Base-by-base conservation (phyloP, 2,888 invertebrate genomes). In the Coenonympha arcania region DNA sequence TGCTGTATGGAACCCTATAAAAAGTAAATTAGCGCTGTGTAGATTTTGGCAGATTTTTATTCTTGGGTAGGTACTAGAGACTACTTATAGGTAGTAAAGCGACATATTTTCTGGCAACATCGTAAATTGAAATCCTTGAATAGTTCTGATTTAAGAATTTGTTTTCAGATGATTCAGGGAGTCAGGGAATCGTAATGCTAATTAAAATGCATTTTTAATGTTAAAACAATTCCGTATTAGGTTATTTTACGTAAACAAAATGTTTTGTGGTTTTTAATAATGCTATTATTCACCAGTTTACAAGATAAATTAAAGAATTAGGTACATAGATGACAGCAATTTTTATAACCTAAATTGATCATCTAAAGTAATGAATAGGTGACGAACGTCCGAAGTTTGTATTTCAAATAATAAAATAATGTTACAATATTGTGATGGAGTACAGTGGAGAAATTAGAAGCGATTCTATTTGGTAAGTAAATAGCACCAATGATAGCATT, bases 321-420 rank as follows among this genome's bases (percentile, higher is more conserved):
- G 39, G 26, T 43, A 43, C 30, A 24, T 33, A 42, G 37, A 52
- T 52, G 52, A 43, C 39, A 52, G 65, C 71, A 74, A 75, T 77
- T 75, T 77, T 79, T 75, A 75, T 83, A 82, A 83, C 83, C 83
- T 81, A 76, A 69, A 69, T 71, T 73, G 69, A 72, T 74, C 70
- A 64, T 64, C 65, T 57, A 63, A 57, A 67, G 65, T 39, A 24
- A 65, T 66, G 66, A 64, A 70, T 64, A 69, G 72, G 64, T 73
- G 76, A 73, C 71, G 72, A 69, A 70, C 71, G 69, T 71, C 66
- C 65, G 61, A 63, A 69, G 65, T 68, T 64, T 51, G 47, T 54
- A 51, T 54, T 48, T 41, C 50, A 49, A 43, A 50, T 49, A 48
- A 49, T 33, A 50, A 48, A 55, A n/a, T 59, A 57, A 55, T 59